These are phyloP conservation scores for Thera britannica DNA, from an alignment of 2,888 invertebrate species.

Conservation along the genomic window DNA sequence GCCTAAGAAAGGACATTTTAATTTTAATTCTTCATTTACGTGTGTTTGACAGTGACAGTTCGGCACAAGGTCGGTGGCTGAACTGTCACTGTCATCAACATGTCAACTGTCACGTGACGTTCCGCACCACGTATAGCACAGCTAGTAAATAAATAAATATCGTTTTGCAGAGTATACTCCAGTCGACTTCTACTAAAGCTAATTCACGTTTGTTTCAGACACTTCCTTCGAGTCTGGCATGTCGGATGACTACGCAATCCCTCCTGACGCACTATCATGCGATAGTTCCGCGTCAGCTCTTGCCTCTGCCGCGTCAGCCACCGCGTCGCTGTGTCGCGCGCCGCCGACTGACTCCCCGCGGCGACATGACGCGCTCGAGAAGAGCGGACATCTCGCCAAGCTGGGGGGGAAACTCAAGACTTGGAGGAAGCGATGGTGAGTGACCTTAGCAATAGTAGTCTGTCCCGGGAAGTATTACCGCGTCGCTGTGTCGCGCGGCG, in stretches of 20 bases:
- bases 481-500: conserved; percentile 72
- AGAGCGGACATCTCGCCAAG: conserved; percentile 94
- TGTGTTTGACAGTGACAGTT: too few relatives aligned
- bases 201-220: conserved; percentile 78
- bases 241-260: conserved; percentile 98
- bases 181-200: too few relatives aligned
- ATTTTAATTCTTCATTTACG: too few relatives aligned
- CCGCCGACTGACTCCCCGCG: conserved; percentile 71
- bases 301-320: conserved; percentile 91
- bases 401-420: conserved; percentile 98
- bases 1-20: too few relatives aligned
- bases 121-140: too few relatives aligned
- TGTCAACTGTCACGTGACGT: too few relatives aligned
- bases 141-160: too few relatives aligned
- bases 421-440: conserved; percentile 97
- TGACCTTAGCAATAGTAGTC: too few relatives aligned
- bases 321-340: conserved; percentile 80
- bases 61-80: too few relatives aligned
- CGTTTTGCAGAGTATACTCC: too few relatives aligned
- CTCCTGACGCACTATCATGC: conserved; percentile 95
- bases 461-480: too few relatives aligned
- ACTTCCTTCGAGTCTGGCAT: conserved; percentile 96
- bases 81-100: too few relatives aligned
- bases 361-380: conserved; percentile 92
- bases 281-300: conserved; percentile 92